A percentile compares a stretch with the other conserved stretches of the same genome.
These are phyloP conservation scores for Dasysyrphus tricinctus DNA, from an alignment of 2,888 invertebrate species.

Conservation along the genomic window DNA sequence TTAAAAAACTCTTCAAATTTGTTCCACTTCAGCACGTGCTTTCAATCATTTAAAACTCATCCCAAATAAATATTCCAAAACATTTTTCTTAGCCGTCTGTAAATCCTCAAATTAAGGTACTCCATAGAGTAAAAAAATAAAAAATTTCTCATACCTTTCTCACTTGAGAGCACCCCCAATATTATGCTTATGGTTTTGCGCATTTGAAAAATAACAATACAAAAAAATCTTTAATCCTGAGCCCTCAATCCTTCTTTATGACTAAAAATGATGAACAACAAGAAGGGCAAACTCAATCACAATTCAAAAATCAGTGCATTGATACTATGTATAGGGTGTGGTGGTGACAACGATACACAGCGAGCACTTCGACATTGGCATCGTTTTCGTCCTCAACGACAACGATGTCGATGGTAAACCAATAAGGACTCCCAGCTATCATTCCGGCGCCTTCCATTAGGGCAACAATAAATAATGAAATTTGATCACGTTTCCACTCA, in stretches of 20 bases:
- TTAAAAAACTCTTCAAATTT: constrained; percentile 20
- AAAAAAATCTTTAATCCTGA: constrained; percentile 17
- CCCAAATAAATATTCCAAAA: constrained; percentile 14
- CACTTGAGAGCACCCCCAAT: constrained; percentile 9
- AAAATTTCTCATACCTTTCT: constrained; percentile 2
- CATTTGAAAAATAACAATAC: constrained; percentile 1
- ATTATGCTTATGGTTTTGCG: constrained; percentile 22
- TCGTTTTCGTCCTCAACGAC: constrained; percentile 14
- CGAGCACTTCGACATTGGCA: background rate
- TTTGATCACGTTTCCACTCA: constrained; percentile 83
- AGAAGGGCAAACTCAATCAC: constrained; percentile 79
- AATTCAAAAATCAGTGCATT: constrained; percentile 77
- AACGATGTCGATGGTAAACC: constrained; percentile 32
- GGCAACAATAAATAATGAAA: constrained; percentile 80
- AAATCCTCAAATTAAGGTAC: constrained; percentile 81
- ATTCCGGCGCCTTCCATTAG: constrained; percentile 74
- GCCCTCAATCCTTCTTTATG: constrained; percentile 46
- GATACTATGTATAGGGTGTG: constrained; percentile 18
- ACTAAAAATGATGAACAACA: constrained; percentile 61
- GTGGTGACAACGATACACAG: constrained; percentile 46
- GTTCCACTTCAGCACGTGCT: constrained; percentile 40
- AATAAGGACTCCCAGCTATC: background rate
- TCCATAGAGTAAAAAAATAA: constrained; percentile 72
- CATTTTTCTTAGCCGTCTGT: constrained; percentile 80
- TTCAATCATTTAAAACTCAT: constrained; percentile 19